Conservation (phyloP, 1,140 invertebrate genomes). For the Heliothis virescens region DNA sequence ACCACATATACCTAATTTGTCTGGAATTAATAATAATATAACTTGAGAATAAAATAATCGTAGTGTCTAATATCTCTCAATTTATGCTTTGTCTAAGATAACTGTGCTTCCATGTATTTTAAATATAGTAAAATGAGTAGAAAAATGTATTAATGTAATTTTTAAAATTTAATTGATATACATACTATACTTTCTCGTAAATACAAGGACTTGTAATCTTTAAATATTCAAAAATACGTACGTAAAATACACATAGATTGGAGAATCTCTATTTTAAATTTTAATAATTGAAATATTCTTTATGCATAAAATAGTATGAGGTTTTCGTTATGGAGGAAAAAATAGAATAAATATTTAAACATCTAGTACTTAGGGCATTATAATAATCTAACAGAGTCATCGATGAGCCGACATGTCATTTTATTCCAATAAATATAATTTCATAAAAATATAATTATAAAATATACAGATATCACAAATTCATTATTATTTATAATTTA, state of each 20-base stretch:
- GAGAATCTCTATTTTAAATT: too few species aligned
- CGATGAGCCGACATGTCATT: conserved; percentile 29
- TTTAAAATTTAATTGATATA: conserved; percentile 18
- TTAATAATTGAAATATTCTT: too few species aligned
- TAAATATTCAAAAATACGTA: neutral
- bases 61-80: conserved; percentile 20
- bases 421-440: neutral
- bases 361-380: conserved; percentile 30
- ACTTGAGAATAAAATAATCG: neutral
- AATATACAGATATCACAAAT: conserved; percentile 7
- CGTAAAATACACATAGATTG: too few species aligned
- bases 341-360: conserved; percentile 4
- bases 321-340: neutral
- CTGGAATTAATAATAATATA: neutral
- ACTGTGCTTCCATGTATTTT: conserved; percentile 61
- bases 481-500: neutral
- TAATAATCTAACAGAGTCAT: conserved; percentile 7
- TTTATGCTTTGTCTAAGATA: conserved; percentile 41
- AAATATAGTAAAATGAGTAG: conserved; percentile 1
- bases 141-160: conserved; percentile 18
- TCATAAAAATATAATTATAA: neutral
- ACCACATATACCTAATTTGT: neutral
- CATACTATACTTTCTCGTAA: conserved; percentile 1
- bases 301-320: too few species aligned
- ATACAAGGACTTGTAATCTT: conserved; percentile 10